Conservation (phyloP, 2,113 vertebrate genomes). For the Potamarius usumacintae region DNA sequence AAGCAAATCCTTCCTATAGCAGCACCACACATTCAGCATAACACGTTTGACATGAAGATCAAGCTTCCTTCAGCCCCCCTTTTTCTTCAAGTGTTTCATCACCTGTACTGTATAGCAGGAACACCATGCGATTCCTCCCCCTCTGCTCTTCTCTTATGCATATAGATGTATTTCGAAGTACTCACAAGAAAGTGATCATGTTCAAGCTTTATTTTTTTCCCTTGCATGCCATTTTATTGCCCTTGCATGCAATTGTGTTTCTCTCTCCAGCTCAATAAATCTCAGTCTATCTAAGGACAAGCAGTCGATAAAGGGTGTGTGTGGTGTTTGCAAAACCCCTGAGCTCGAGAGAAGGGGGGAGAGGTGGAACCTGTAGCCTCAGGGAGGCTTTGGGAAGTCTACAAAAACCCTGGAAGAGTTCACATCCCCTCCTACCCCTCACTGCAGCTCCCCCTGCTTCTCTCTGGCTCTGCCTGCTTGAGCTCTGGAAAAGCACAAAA, state of each 20-base stretch:
- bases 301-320: conserved; percentile 51
- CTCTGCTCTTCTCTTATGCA: conserved; percentile 51
- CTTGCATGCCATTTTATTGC: background rate
- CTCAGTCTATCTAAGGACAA: conserved; percentile 43
- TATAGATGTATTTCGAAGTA: conserved; percentile 63
- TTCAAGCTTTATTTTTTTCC: conserved; percentile 44
- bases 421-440: conserved; percentile 53
- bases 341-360: conserved; percentile 27
- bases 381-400: conserved; percentile 57
- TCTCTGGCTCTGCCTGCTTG: conserved; percentile 45
- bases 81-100: conserved; percentile 72
- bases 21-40: conserved; percentile 51
- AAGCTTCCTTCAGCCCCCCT: conserved; percentile 1
- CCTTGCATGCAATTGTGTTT: conserved; percentile 23
- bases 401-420: conserved; percentile 55
- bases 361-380: conserved; percentile 54
- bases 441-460: conserved; percentile 54
- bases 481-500: conserved; percentile 72
- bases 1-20: background rate
- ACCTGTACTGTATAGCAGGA: conserved; percentile 38
- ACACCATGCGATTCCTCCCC: conserved; percentile 1
- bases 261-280: conserved; percentile 51
- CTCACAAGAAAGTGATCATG: conserved; percentile 48
- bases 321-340: conserved; percentile 50
- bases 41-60: conserved; percentile 59